These are phyloP conservation scores for Poeciliopsis presidionis DNA, from an alignment of 2,797 vertebrate genomes.

Conservation along the genomic window DNA sequence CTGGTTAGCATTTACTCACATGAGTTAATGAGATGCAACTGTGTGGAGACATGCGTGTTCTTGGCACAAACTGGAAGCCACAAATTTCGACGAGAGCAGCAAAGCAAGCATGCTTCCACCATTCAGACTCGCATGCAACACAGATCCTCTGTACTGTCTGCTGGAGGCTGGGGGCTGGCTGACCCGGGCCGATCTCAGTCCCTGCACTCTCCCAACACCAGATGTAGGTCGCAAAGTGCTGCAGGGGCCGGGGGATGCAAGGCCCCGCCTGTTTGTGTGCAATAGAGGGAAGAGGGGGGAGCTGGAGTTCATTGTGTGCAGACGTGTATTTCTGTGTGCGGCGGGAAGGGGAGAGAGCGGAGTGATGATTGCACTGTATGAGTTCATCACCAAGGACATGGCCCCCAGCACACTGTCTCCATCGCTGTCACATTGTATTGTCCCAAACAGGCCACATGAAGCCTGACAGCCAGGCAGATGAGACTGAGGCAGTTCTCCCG, in stretches of 20 bases:
- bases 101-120: constrained; percentile 14
- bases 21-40: constrained; percentile 21
- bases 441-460: constrained; percentile 65
- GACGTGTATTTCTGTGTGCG: constrained; percentile 36
- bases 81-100: constrained; percentile 37
- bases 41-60: constrained; percentile 18
- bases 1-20: constrained; percentile 15
- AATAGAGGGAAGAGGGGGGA: background rate
- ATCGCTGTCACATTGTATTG: constrained; percentile 78
- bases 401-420: constrained; percentile 69
- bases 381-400: constrained; percentile 75
- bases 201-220: constrained; percentile 69
- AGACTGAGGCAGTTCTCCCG: constrained; percentile 42
- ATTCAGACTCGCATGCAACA: constrained; percentile 45
- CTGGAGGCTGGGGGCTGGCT: constrained; percentile 52
- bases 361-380: constrained; percentile 68
- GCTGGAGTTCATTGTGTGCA: constrained; percentile 35
- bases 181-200: constrained; percentile 67
- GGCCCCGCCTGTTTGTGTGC: constrained; percentile 21
- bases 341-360: constrained; percentile 23
- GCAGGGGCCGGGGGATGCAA: constrained; percentile 61
- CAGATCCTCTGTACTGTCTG: constrained; percentile 55
- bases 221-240: constrained; percentile 82
- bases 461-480: constrained; percentile 69
- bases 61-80: constrained; percentile 23